These are phyloP conservation scores for Malurus splendens DNA, from an alignment of 2,797 vertebrate species.

Conservation along the genomic window DNA sequence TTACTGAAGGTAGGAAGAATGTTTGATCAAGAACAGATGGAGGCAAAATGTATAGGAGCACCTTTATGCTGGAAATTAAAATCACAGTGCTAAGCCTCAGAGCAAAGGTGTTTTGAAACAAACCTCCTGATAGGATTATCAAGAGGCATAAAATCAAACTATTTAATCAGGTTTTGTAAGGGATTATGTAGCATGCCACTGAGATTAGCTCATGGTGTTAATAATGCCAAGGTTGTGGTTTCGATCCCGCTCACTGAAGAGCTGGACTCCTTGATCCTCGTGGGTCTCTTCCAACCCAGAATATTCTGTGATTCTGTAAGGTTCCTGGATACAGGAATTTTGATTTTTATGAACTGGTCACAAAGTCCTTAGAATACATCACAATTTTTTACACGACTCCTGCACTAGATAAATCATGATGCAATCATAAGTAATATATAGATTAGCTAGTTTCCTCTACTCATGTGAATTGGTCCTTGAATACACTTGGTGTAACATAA, in stretches of 20 bases:
- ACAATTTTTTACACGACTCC: background rate
- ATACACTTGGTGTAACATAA: background rate
- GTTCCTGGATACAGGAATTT: background rate
- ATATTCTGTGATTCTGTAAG: background rate
- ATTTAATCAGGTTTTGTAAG: constrained; percentile 16
- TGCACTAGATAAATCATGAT: background rate
- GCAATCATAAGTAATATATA: background rate
- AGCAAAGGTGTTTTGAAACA: constrained; percentile 18
- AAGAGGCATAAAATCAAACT: background rate
- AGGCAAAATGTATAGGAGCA: background rate
- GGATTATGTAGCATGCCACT: background rate
- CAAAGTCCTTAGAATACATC: background rate
- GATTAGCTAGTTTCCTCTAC: background rate
- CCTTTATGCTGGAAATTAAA: background rate
- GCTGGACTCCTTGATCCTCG: background rate
- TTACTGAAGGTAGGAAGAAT: background rate
- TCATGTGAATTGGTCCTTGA: constrained; percentile 17
- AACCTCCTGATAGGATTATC: background rate
- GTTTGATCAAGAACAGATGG: background rate
- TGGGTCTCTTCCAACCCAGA: background rate
- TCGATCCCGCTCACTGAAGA: background rate
- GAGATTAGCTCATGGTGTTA: background rate
- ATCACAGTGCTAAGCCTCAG: background rate
- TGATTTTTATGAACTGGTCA: background rate
- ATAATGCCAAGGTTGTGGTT: background rate